Evolutionary conservation across 2,113 vertebrate genomes (phyloP).

Genomic region (Ptilonorhynchus violaceus): DNA sequence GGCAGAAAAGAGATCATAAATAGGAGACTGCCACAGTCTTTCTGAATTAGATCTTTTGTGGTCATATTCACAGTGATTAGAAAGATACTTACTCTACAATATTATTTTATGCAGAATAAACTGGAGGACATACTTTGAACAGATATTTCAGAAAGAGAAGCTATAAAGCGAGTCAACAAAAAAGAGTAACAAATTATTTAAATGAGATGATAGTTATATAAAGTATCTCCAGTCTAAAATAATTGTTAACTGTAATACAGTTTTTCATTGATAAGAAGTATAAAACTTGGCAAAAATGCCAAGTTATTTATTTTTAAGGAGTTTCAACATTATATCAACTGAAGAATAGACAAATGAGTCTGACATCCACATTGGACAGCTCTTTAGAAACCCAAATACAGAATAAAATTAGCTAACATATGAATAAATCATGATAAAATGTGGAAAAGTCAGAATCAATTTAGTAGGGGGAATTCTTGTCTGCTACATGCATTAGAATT

Average conservation of each 20-base stretch:
- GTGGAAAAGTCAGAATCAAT: background rate
- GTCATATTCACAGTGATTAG: background rate
- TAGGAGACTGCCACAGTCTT: background rate
- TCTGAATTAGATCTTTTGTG: background rate
- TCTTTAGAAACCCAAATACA: background rate
- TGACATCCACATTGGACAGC: background rate
- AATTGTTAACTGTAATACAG: background rate
- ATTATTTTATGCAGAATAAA: background rate
- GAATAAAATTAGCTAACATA: background rate
- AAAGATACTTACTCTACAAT: background rate
- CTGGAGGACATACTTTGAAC: background rate
- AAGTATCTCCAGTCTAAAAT: background rate
- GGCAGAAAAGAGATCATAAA: background rate
- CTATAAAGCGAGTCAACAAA: background rate
- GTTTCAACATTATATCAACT: background rate
- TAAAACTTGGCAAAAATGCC: background rate
- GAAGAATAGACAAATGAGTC: background rate
- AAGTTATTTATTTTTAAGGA: background rate
- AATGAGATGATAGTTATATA: background rate
- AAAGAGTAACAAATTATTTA: background rate
- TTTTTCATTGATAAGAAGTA: background rate
- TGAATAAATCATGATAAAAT: background rate
- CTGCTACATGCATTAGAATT: background rate
- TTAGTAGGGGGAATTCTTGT: background rate
- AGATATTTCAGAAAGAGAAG: background rate